Evolutionary conservation across 2,797 vertebrate genomes (phyloP), one percentile per base, ranked within the genome.

Genomic region (Tokudaia muenninki): DNA sequence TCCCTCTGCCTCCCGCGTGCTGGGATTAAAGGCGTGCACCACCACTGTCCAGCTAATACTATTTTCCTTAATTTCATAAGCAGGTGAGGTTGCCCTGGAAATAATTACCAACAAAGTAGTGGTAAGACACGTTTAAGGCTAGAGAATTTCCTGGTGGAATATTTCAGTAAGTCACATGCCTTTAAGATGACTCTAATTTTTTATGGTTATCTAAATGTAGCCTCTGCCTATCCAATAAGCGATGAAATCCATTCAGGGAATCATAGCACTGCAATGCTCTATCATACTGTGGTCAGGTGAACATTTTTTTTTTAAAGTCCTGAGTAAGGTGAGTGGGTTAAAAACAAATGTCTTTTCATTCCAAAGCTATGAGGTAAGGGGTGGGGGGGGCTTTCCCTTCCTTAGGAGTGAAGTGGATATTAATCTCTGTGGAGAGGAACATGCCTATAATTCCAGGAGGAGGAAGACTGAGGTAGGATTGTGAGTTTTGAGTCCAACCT

Each of bases 11-110:
- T 72, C 19, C n/a, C n/a, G 8, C n/a, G 3, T n/a, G 67, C 67
- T 77, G 74, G 74, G 41, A 47, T 29, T 77, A 77, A 47, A 50
- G 75, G 44, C 26, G 0, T 77, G 44, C 13, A 3, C 44, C 44
- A 29, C 75, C 26, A 77, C 75, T 1, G 75, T 1, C 75, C 26
- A 29, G 75, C 44, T 77, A 77, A 16, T 29, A 81, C 55, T 78
- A 47, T 95, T 95, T 93, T 96, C 91, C 88, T 91, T 94, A 82
- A 93, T 91, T 93, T 97, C 80, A 94, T 92, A 57, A 96, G 75
- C 50, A 72, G 52, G 91, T 87, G 63, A 94, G 79, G 81, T 96
- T 63, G 26, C 72, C 82, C 96, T 96, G 94, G 89, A 97, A 84
- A 75, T 96, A 94, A 96, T 97, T 97, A 91, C 59, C 41, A 89